Evolutionary conservation across 1,140 invertebrate species (phyloP).

Genomic region (Drosophila nasuta): DNA sequence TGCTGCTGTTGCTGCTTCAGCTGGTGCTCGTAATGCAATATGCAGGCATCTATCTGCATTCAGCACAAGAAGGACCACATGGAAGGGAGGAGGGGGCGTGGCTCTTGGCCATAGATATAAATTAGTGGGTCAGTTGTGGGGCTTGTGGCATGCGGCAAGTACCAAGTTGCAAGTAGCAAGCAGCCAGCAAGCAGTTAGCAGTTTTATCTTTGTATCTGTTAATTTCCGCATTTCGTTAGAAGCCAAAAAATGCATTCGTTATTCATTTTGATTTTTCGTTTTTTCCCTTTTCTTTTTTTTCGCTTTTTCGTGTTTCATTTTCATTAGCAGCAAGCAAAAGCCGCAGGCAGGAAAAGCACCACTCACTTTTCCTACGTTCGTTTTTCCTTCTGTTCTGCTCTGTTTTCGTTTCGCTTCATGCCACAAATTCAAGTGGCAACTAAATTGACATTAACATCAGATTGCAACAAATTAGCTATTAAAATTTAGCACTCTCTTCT

Average conservation of each 20-base stretch:
- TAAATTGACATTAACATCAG: slow-evolving; percentile 46
- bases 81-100: background rate
- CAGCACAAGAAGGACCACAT: slow-evolving; percentile 5
- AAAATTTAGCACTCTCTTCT: slow-evolving; percentile 6
- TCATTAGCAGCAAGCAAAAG: slow-evolving; percentile 15
- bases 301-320: slow-evolving; percentile 26
- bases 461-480: slow-evolving; percentile 30
- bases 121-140: slow-evolving; percentile 42
- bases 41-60: slow-evolving; percentile 48
- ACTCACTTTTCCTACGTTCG: background rate
- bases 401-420: slow-evolving; percentile 1
- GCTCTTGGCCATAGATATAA: slow-evolving; percentile 22
- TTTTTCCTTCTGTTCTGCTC: background rate
- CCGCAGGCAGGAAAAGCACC: slow-evolving; percentile 20
- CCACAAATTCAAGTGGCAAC: slow-evolving; percentile 23
- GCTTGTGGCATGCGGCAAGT: slow-evolving; percentile 2
- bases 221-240: slow-evolving; percentile 57
- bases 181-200: slow-evolving; percentile 7
- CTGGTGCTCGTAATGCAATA: slow-evolving; percentile 29
- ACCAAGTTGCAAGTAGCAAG: background rate
- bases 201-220: slow-evolving; percentile 60
- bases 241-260: slow-evolving; percentile 41
- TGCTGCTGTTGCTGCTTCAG: background rate
- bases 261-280: slow-evolving; percentile 33
- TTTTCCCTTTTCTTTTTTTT: slow-evolving; percentile 7